Base-by-base conservation (phyloP, 2,888 invertebrate genomes). In the Thera britannica region DNA sequence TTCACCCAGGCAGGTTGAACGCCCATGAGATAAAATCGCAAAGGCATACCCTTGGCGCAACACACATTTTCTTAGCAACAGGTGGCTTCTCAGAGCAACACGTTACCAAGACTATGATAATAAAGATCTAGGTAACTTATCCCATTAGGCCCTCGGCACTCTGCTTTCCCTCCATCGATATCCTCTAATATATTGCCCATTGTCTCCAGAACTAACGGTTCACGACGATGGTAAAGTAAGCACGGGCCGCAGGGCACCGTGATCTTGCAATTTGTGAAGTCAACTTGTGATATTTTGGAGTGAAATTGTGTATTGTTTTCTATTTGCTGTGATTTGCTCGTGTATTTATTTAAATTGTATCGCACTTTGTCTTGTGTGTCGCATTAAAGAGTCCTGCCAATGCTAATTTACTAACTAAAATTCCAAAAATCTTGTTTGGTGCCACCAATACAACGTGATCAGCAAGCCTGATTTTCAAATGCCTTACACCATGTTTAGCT, bases 141-240 rank as follows among this genome's bases (percentile, higher is more conserved):
- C 62, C 65, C 62, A 71, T 70, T 69, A 67, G 57, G 68, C 51
- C 61, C 54, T 11, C 54, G 61, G 58, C 65, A 48, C 56, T 52
- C 51, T 35, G 62, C 59, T 60, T 61, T 69, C 65, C 63, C 56
- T 65, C 67, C 71, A 75, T 75, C 74, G 72, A 75, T 77, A 73
- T 70, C 66, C 70, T 72, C 61, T 77, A 75, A 79, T 73, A 70
- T 77, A 80, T 76, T 63, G 76, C 58, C 61, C 73, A 82, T 82
- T 81, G 82, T 82, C 75, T 75, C 71, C 58, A 63, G 36, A 58
- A n/a, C 62, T 75, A 79, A 76, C 79, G 62, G 58, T 55, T 54
- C 34, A 55, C 54, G 34, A 58, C 5, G 65, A 44, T 8, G 60
- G 61, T 62, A 62, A 54, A 38, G 52, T 48, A 58, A 56, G 52